A percentile compares a stretch with the other conserved stretches of the same genome.
These are phyloP conservation scores for Henicopernis longicauda DNA, from an alignment of 2,113 vertebrate genomes.

Conservation along the genomic window DNA sequence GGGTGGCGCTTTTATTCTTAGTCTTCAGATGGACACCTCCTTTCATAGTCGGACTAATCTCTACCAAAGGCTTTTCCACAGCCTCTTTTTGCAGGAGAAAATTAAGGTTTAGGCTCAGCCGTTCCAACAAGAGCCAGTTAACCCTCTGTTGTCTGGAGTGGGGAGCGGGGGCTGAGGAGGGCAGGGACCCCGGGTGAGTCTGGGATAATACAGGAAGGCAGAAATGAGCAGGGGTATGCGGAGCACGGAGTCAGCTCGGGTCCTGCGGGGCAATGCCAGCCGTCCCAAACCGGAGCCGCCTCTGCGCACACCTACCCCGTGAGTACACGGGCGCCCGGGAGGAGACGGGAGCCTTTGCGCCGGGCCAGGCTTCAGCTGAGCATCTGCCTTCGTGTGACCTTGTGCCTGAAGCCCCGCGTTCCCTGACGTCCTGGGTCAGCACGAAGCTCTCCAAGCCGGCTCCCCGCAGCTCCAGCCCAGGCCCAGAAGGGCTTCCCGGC, in stretches of 20 bases:
- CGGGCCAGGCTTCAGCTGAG: background rate
- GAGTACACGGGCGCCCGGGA: background rate
- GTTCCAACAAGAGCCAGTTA: background rate
- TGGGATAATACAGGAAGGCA: background rate
- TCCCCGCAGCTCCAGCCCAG: background rate
- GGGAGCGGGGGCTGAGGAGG: background rate
- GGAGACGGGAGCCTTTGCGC: background rate
- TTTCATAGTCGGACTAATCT: background rate
- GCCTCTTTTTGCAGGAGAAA: background rate
- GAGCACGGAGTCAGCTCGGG: background rate
- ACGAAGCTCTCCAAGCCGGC: fast-evolving
- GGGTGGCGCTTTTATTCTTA: background rate
- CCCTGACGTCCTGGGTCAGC: background rate
- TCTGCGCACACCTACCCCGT: too few species aligned
- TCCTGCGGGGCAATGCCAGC: background rate
- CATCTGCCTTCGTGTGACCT: background rate
- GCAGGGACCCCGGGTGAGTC: background rate
- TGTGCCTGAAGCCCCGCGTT: background rate
- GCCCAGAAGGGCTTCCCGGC: background rate
- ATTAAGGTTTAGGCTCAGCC: background rate
- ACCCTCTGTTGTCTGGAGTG: background rate
- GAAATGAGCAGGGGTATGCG: background rate
- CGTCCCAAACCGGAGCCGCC: fast-evolving
- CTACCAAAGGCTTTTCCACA: background rate
- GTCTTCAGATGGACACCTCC: background rate